Evolutionary conservation across 2,888 invertebrate species (phyloP), one percentile per base, ranked within the genome.

Genomic region (Drosophila kokeensis): DNA sequence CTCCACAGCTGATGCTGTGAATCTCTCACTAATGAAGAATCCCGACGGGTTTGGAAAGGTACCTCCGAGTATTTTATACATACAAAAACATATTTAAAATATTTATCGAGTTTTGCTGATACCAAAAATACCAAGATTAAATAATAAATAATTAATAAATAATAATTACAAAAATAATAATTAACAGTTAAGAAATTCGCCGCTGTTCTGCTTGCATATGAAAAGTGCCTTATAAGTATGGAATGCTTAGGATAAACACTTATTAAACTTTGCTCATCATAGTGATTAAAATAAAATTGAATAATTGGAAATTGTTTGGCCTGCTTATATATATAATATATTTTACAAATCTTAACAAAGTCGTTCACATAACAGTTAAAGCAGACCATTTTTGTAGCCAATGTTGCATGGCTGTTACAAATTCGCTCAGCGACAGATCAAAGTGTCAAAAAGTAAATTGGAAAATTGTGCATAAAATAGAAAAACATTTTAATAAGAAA

Each of bases 361-460:
- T 24, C 8, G 1, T 15, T 45, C 38, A 38, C 1, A 32, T 29
- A 40, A 52, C 42, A 45, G 24, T n/a, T 36, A 59, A 59, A 27
- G 48, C 42, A 21, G 42, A 27, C 52, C 48, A 50, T 54, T 62
- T 63, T 63, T 67, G 48, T 11, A 55, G 54, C 49, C 49, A 42
- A 55, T 67, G 67, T 52, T 8, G 34, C 24, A 36, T n/a, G 45
- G 11, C 57, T 64, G 57, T 52, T 30, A 49, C 48, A 52, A 50
- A 53, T 54, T 60, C 34, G 29, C 6, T n/a, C 36, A 24, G 21
- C 54, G 50, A 45, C 52, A 48, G 36, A 53, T 42, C 29, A 67
- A 79, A 70, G 52, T 68, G 64, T 61, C 71, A 62, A 69, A 61
- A 57, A 52, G 13, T 21, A 71, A 72, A 80, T 66, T 76, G 72